phyloP scores from a whole-genome alignment of 2,797 vertebrate genomes.

The Neosilurus mollespiculum region DNA sequence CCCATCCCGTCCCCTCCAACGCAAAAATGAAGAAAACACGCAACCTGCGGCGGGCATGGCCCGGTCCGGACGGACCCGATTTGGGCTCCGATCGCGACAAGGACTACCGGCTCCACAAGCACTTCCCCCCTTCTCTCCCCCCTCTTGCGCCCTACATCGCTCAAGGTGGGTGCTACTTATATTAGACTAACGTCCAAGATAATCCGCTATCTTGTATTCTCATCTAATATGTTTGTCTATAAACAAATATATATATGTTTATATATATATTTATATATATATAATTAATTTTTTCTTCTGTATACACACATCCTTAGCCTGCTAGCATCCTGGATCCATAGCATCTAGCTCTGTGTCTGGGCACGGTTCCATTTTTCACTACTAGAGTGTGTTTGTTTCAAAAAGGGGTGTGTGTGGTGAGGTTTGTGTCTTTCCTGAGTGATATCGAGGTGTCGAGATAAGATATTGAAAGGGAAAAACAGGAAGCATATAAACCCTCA shows the following conservation, averaged over 20 bases:
- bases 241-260: neutral
- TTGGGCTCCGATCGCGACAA: slow-evolving; percentile 87
- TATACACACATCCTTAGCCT: neutral
- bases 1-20: slow-evolving; percentile 37
- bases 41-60: slow-evolving; percentile 86
- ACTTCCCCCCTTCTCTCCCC: slow-evolving; percentile 75
- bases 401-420: slow-evolving; percentile 7
- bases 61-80: slow-evolving; percentile 85
- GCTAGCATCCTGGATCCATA: slow-evolving; percentile 12
- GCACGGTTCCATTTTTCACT: neutral
- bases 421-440: neutral
- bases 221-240: neutral
- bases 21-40: slow-evolving; percentile 84
- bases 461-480: slow-evolving; percentile 8
- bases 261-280: no score
- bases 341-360: neutral
- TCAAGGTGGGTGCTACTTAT: slow-evolving; percentile 77
- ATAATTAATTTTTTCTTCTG: neutral
- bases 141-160: slow-evolving; percentile 76
- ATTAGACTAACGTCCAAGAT: slow-evolving; percentile 10
- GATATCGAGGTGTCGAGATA: neutral
- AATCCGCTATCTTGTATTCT: neutral
- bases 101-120: slow-evolving; percentile 88
- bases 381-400: slow-evolving; percentile 17
- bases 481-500: slow-evolving; percentile 33